Base-by-base conservation (phyloP, 1,140 invertebrate species). In the Zaprionus camerounensis region DNA sequence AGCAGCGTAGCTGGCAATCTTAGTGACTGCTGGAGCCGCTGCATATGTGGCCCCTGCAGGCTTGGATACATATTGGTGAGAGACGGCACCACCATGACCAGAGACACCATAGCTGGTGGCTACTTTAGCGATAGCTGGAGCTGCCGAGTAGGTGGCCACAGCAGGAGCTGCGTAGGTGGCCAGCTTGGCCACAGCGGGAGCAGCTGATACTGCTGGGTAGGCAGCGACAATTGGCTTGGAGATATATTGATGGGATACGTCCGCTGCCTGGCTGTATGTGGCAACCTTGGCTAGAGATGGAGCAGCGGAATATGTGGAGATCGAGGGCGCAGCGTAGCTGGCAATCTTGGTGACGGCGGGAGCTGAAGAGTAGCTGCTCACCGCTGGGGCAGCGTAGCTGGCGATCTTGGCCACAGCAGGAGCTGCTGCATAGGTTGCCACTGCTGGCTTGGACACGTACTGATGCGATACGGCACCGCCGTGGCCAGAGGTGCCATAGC, bases 181-280 rank as follows among this genome's bases (percentile, higher is more conserved):
- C 0, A 82, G 44, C 49, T 75, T 77, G 11, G 80, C 53, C 0
- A 87, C 22, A 0, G 83, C 72, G 11, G 84, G 84, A 22, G 65
- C 66, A 22, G 46, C 46, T 49, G 46, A 9, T 22, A 49, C 46
- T 20, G 84, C 59, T 5, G 82, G 26, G 55, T 65, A 65, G 5
- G 76, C 66, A 15, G 72, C 71, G 3, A 78, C 66, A 70, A 71
- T 71, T 3, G 88, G 85, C 38, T 83, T 81, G 5, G 88, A 86
- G 0, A 91, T 74, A 34, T 88, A 80, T 31, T 92, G 91, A 76
- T 92, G 91, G 1, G 90, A 92, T 5, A 91, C 57, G 17, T 70
- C 72, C 0, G 76, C 83, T 26, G 85, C 90, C 1, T 71, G 58
- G 1, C 75, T 71, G 28, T 68, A 69, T 13, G 80, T 67, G 1